Conservation (phyloP, 2,888 invertebrate species). For the Lasioglossum vierecki region DNA sequence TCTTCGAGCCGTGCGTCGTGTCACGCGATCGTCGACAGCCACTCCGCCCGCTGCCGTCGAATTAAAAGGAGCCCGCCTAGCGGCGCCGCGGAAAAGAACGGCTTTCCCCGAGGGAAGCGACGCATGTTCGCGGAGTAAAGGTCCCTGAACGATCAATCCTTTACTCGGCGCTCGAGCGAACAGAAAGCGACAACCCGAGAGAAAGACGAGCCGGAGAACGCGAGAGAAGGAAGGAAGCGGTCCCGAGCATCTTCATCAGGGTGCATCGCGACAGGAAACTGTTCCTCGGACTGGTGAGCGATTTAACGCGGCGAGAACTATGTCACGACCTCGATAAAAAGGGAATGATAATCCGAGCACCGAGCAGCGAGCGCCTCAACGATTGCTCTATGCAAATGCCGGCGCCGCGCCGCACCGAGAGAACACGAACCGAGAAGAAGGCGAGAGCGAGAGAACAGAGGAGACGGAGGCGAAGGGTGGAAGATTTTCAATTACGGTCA, state of each 20-base stretch:
- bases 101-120: not conserved
- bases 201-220: not conserved
- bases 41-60: conserved; percentile 33
- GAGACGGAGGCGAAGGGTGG: not conserved
- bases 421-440: not conserved
- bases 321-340: conserved; percentile 63
- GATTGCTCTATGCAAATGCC: conserved; percentile 47
- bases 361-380: conserved; percentile 44
- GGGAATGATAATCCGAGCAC: conserved; percentile 62
- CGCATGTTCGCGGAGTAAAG: conserved; percentile 17
- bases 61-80: conserved; percentile 29
- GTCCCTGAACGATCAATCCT: conserved; percentile 15
- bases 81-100: not conserved
- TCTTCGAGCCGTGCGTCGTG: conserved; percentile 41
- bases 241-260: not conserved
- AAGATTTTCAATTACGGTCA: conserved; percentile 70
- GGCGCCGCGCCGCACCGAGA: not conserved
- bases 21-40: conserved; percentile 57
- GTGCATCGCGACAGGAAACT: conserved; percentile 31
- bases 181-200: not conserved
- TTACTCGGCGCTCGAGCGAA: conserved; percentile 1
- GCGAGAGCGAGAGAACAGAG: not conserved
- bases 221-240: too few relatives aligned
- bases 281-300: conserved; percentile 35
- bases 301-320: conserved; percentile 52